Conservation (phyloP, 2,888 invertebrate species). For the Tipula unca region DNA sequence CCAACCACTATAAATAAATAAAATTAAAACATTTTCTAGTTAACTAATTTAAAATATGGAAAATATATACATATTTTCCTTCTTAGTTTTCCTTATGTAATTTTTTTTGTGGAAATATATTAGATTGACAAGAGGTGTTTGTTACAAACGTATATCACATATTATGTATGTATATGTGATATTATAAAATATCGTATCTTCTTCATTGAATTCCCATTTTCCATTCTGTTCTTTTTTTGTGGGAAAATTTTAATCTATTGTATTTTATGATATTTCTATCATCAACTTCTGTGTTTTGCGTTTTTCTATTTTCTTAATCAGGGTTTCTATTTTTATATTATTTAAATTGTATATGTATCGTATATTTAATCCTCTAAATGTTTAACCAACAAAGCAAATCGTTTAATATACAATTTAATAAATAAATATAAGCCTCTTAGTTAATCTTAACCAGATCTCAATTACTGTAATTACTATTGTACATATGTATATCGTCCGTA, state of each 20-base stretch:
- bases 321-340: not conserved
- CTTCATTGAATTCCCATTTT: not conserved
- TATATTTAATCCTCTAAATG: not conserved
- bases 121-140: not conserved
- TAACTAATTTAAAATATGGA: not conserved
- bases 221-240: not conserved
- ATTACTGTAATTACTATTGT: not conserved
- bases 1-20: not conserved
- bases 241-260: not conserved
- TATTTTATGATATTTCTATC: not conserved
- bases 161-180: not conserved
- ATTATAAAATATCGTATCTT: not conserved
- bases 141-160: not conserved
- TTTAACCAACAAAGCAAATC: not conserved
- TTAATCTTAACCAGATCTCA: not conserved
- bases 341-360: not conserved
- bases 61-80: not conserved
- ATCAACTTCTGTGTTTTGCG: not conserved
- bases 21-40: not conserved
- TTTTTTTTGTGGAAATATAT: not conserved
- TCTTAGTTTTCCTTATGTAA: not conserved
- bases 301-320: not conserved
- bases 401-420: not conserved
- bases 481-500: not conserved
- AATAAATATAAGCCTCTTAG: not conserved